phyloP scores from a whole-genome alignment of 2,113 vertebrate genomes.

The Rallus limicola region DNA sequence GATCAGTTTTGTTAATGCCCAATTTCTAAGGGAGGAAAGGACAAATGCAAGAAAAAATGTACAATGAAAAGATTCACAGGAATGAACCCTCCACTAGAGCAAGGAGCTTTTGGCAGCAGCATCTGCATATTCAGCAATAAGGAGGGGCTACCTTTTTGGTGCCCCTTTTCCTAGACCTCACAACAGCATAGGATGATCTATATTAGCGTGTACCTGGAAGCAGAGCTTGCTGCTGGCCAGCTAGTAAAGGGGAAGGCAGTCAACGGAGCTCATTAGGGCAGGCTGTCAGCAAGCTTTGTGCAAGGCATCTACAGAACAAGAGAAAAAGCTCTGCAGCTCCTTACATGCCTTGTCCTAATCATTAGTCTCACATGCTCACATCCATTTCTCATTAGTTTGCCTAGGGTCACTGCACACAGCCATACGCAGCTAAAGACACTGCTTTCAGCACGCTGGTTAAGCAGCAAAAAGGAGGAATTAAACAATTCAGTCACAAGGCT shows the following conservation, averaged over 20 bases:
- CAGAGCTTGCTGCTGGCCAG: neutral
- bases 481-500: constrained; percentile 66
- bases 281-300: neutral
- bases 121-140: neutral
- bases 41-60: neutral
- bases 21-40: constrained; percentile 81
- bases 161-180: neutral
- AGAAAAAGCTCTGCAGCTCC: neutral
- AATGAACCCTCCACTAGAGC: neutral
- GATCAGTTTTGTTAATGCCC: constrained; percentile 91
- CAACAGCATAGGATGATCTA: neutral
- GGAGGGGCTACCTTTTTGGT: neutral
- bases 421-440: neutral
- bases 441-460: constrained; percentile 38
- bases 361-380: constrained; percentile 32
- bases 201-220: neutral
- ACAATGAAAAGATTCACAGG: neutral
- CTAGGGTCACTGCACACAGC: constrained; percentile 40
- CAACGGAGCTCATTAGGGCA: neutral
- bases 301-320: neutral
- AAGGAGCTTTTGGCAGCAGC: neutral
- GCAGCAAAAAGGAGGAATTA: constrained; percentile 59
- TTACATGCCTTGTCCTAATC: neutral
- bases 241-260: neutral
- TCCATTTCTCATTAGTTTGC: constrained; percentile 19